Evolutionary conservation across 1,140 invertebrate species (phyloP).

Genomic region (Diorhabda carinulata): DNA sequence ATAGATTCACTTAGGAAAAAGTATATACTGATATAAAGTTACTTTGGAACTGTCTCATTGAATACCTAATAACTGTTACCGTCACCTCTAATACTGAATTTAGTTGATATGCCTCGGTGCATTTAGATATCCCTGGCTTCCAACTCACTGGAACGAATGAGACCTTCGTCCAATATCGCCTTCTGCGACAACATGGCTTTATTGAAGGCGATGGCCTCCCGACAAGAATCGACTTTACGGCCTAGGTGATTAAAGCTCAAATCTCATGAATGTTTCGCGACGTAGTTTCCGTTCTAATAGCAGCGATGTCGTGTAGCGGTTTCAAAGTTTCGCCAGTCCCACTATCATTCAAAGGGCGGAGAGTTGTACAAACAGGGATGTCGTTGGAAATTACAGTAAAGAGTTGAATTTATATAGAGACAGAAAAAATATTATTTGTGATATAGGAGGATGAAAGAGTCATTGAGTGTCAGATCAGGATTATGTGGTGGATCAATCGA

Average conservation of each 20-base stretch:
- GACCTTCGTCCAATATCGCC: not conserved
- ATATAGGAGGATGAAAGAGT: no score
- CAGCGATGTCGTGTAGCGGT: not conserved
- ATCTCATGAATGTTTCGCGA: not conserved
- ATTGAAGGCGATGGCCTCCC: not conserved
- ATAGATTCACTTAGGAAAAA: no score
- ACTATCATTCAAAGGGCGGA: not conserved
- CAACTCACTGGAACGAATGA: conserved; percentile 1
- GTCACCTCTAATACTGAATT: not conserved
- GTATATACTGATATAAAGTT: no score
- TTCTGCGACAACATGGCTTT: not conserved
- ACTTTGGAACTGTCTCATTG: no score
- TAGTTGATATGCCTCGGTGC: not conserved
- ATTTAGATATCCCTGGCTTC: not conserved
- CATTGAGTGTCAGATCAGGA: no score
- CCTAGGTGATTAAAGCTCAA: not conserved
- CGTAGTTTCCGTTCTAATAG: not conserved
- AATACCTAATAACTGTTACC: not conserved
- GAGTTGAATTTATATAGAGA: not conserved
- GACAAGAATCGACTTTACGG: not conserved
- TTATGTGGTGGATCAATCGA: no score
- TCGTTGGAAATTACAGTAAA: not conserved
- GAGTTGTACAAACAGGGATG: not conserved
- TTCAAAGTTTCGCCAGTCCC: not conserved
- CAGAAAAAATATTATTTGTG: no score